Evolutionary conservation across 2,797 vertebrate species (phyloP).

Genomic region (Hoplostethus mediterraneus): DNA sequence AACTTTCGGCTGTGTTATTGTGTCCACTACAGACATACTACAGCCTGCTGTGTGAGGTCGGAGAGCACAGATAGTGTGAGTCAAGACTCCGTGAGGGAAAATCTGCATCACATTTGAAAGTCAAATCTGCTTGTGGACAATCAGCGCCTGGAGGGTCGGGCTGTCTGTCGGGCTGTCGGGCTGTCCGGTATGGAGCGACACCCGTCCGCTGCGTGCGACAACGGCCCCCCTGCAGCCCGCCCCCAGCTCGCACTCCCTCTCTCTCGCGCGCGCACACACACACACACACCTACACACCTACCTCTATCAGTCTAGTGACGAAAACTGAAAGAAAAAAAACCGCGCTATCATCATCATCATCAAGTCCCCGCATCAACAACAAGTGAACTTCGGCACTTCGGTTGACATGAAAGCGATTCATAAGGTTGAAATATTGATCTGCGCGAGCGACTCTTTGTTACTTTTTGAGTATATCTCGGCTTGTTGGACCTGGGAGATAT

Average conservation of each 20-base stretch:
- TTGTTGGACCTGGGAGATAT: background rate
- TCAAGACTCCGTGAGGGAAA: conserved; percentile 11
- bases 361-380: background rate
- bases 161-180: conserved; percentile 6
- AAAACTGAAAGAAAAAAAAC: background rate
- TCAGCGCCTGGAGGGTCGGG: conserved; percentile 41
- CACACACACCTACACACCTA: background rate
- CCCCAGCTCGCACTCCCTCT: background rate
- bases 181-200: conserved; percentile 45
- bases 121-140: conserved; percentile 48
- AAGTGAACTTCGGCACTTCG: background rate
- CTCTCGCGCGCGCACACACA: too few species aligned
- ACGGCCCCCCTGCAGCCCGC: conserved; percentile 3
- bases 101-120: conserved; percentile 78
- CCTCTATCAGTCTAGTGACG: background rate
- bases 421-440: background rate
- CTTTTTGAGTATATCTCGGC: background rate
- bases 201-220: conserved; percentile 23
- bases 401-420: background rate
- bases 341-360: background rate
- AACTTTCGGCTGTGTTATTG: too few species aligned
- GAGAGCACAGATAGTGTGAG: background rate
- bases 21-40: too few species aligned
- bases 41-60: background rate
- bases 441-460: conserved; percentile 1